Percentiles rank a stretch among this genome's conserved stretches.
Conservation (phyloP, 2,113 vertebrate genomes). For the Brienomyrus brachyistius region DNA sequence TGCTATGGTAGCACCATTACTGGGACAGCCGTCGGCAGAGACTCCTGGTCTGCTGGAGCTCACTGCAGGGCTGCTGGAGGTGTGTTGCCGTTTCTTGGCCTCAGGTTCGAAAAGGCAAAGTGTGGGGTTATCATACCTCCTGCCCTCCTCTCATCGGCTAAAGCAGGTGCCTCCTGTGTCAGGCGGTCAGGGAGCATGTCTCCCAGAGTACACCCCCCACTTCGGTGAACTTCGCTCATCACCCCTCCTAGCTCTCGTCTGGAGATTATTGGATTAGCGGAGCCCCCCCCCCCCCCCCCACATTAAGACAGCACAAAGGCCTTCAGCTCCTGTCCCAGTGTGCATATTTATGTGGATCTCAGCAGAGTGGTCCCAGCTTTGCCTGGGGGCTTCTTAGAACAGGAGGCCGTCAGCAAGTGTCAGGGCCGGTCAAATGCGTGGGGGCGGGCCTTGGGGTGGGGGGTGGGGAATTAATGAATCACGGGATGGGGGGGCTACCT, state of each 20-base stretch:
- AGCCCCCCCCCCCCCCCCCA: constrained; percentile 25
- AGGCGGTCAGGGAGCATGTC: not conserved
- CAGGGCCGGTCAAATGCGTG: constrained; percentile 44
- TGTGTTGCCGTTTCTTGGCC: not conserved
- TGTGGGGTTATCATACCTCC: not conserved
- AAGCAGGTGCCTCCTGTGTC: not conserved
- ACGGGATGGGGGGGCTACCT: constrained; percentile 26
- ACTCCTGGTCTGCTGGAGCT: not conserved
- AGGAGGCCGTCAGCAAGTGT: constrained; percentile 77
- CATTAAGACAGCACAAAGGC: constrained; percentile 55
- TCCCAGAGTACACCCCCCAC: constrained; percentile 58
- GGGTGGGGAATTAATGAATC: constrained; percentile 1
- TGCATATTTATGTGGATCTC: constrained; percentile 61
- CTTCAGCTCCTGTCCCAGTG: constrained; percentile 26
- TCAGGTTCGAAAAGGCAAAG: not conserved
- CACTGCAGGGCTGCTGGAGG: not conserved
- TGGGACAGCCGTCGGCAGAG: not conserved
- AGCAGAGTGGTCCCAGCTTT: constrained; percentile 60
- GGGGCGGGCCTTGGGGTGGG: constrained; percentile 14
- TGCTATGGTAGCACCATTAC: constrained; percentile 10
- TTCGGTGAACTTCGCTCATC: constrained; percentile 48
- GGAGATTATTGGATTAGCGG: constrained; percentile 70
- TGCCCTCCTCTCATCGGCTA: not conserved
- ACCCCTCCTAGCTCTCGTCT: constrained; percentile 59
- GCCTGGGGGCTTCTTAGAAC: constrained; percentile 58